Evolutionary conservation across 2,888 invertebrate species (phyloP).

Genomic region (Flabesymbios commensalis): DNA sequence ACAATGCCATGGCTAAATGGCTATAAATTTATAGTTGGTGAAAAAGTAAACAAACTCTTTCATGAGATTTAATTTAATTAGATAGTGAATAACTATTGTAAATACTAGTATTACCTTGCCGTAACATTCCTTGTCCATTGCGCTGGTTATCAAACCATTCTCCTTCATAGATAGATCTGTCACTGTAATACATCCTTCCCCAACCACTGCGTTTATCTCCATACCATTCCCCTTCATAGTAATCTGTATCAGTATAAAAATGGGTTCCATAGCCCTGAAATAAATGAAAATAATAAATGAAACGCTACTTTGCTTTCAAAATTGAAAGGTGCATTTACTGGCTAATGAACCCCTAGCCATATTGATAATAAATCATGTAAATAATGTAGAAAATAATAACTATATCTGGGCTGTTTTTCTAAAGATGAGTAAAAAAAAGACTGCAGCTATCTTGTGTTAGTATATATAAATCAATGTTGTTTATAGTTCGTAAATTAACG

Average conservation of each 20-base stretch:
- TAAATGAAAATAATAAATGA: too few species aligned
- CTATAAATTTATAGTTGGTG: too few species aligned
- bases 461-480: neutral
- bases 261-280: slow-evolving; percentile 61
- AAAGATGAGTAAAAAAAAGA: too few species aligned
- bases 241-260: slow-evolving; percentile 58
- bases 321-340: neutral
- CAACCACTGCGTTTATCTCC: slow-evolving; percentile 61
- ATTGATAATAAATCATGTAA: too few species aligned
- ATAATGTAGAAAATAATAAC: too few species aligned
- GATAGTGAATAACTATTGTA: too few species aligned
- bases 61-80: too few species aligned
- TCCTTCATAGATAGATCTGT: slow-evolving; percentile 61
- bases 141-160: slow-evolving; percentile 61
- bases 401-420: too few species aligned
- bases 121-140: slow-evolving; percentile 60
- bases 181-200: slow-evolving; percentile 62
- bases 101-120: too few species aligned
- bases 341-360: neutral
- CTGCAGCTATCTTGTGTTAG: too few species aligned
- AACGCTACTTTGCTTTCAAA: neutral
- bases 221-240: slow-evolving; percentile 63
- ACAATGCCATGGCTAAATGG: too few species aligned
- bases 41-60: too few species aligned
- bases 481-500: neutral